Evolutionary conservation across 2,797 vertebrate species (phyloP).

Genomic region (Hypotaenidia philippensis): DNA sequence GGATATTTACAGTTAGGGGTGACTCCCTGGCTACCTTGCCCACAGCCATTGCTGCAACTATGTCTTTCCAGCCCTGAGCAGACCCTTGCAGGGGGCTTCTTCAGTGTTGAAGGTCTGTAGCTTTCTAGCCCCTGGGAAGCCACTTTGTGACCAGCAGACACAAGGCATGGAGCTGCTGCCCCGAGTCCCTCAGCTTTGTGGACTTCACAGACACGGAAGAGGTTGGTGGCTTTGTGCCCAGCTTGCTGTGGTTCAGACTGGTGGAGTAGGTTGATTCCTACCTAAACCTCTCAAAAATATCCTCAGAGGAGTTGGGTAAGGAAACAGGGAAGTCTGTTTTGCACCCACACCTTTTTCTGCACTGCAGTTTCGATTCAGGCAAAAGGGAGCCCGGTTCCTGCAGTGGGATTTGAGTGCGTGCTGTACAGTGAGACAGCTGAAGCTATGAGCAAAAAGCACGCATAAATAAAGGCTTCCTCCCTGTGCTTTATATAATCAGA

Average conservation of each 20-base stretch:
- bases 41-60: rapidly evolving
- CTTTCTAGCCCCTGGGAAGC: neutral
- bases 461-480: slow-evolving; percentile 71
- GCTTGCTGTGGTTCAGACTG: neutral
- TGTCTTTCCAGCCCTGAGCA: neutral
- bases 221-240: neutral
- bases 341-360: neutral
- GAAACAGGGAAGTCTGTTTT: neutral
- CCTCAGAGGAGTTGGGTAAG: neutral
- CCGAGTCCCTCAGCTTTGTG: neutral
- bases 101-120: rapidly evolving
- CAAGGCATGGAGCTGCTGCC: neutral
- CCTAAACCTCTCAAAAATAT: neutral
- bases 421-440: slow-evolving; percentile 50
- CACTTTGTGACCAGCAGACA: neutral
- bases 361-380: slow-evolving; percentile 22
- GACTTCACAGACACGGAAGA: neutral
- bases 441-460: slow-evolving; percentile 67
- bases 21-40: rapidly evolving
- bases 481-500: slow-evolving; percentile 72
- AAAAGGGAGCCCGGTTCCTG: neutral
- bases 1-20: neutral
- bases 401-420: slow-evolving; percentile 24
- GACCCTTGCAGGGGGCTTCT: neutral
- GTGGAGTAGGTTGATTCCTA: neutral